phyloP scores from a whole-genome alignment of 2,113 vertebrate species.

The Cettia cetti region DNA sequence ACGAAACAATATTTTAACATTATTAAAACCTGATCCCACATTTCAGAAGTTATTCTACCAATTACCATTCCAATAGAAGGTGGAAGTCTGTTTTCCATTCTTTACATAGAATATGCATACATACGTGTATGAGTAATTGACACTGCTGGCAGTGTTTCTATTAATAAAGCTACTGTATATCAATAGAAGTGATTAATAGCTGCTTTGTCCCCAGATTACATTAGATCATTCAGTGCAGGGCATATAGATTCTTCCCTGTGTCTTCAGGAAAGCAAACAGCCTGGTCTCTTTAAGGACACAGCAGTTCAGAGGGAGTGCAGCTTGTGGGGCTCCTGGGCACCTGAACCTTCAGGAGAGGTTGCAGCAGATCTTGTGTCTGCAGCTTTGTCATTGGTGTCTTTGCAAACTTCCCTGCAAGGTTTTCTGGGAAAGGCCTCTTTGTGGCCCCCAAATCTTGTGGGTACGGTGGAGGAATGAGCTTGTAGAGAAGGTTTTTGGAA shows the following conservation, averaged over 20 bases:
- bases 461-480: neutral
- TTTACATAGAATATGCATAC: neutral
- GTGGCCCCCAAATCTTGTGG: neutral
- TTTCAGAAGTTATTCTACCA: constrained; percentile 33
- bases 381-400: rapidly evolving
- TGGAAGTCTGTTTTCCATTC: constrained; percentile 6
- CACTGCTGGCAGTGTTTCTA: neutral
- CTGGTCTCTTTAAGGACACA: neutral
- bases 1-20: constrained; percentile 32
- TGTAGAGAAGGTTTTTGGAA: neutral
- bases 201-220: neutral
- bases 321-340: neutral
- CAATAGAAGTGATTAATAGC: constrained; percentile 36
- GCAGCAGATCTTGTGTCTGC: neutral
- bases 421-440: neutral
- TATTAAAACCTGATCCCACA: constrained; percentile 14
- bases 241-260: neutral
- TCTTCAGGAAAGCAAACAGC: neutral
- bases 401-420: neutral
- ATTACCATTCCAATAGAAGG: neutral
- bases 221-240: neutral
- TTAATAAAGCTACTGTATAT: neutral
- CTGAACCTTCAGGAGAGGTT: neutral
- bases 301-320: neutral
- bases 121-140: neutral